Evolutionary conservation across 92 coral and sea anemone genomes (phyloP).

Genomic region (Zoanthus sociatus): DNA sequence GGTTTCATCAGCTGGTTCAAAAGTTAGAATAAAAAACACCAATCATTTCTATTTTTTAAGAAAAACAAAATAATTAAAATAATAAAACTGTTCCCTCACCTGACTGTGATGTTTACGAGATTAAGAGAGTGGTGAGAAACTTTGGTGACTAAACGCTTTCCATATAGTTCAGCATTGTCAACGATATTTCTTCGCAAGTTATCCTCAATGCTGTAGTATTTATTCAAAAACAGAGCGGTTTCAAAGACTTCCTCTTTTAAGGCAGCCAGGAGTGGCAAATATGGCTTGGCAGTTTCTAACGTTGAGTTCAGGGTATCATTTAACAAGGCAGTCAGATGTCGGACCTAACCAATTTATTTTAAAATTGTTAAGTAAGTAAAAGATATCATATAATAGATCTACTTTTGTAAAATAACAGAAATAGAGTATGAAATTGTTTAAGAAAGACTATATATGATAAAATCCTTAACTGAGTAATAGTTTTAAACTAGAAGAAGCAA

Average conservation of each 20-base stretch:
- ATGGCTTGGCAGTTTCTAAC: slow-evolving; percentile 57
- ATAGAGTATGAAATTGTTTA: background rate
- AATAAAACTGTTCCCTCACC: slow-evolving; percentile 1
- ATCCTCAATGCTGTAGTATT: slow-evolving; percentile 73
- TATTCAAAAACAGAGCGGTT: slow-evolving; percentile 76
- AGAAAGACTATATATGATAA: background rate
- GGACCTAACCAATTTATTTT: background rate
- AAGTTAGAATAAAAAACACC: too few relatives aligned
- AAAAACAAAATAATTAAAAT: too few relatives aligned
- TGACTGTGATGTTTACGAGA: slow-evolving; percentile 70
- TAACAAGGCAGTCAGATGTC: slow-evolving; percentile 44
- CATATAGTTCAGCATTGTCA: slow-evolving; percentile 14
- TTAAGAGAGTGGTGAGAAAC: slow-evolving; percentile 46
- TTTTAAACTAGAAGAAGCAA: too few relatives aligned
- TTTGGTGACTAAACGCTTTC: slow-evolving; percentile 16
- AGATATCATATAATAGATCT: too few relatives aligned
- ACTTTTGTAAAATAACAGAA: too few relatives aligned
- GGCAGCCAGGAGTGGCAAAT: slow-evolving; percentile 64
- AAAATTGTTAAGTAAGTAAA: background rate
- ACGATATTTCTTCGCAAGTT: slow-evolving; percentile 40
- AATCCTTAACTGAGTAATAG: too few relatives aligned
- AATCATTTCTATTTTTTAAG: too few relatives aligned
- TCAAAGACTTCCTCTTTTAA: slow-evolving; percentile 80
- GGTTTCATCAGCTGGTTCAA: too few relatives aligned
- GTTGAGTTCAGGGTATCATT: slow-evolving; percentile 58